phyloP scores from a whole-genome alignment of 1,140 invertebrate genomes.

The Triops longicaudatus region DNA sequence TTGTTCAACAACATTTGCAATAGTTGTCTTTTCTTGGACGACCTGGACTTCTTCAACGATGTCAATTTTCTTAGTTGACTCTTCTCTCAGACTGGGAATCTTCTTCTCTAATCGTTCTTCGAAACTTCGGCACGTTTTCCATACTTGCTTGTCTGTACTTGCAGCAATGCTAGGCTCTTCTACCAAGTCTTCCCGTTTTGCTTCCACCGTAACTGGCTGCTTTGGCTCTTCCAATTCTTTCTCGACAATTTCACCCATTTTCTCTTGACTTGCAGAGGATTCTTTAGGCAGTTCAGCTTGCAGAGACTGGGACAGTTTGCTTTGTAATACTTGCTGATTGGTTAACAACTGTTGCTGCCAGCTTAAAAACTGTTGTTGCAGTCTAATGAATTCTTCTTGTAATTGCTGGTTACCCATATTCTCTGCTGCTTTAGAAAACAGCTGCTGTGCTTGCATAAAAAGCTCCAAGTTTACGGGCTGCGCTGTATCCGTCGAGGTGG shows the following conservation, averaged over 20 bases:
- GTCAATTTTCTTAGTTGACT: background rate
- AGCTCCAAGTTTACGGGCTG: slow-evolving; percentile 1
- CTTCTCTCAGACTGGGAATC: background rate
- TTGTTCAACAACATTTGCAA: background rate
- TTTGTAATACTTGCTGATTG: slow-evolving; percentile 31
- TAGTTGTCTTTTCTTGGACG: background rate
- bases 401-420: slow-evolving; percentile 29
- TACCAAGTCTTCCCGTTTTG: slow-evolving; percentile 19
- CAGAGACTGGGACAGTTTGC: background rate
- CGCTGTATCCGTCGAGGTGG: background rate
- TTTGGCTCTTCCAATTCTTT: slow-evolving; percentile 20
- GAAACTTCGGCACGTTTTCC: background rate
- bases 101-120: background rate
- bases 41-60: background rate
- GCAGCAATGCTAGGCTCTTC: slow-evolving; percentile 9
- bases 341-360: slow-evolving; percentile 33
- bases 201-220: background rate
- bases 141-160: slow-evolving; percentile 1
- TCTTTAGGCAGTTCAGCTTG: background rate
- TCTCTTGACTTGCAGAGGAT: slow-evolving; percentile 5
- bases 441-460: slow-evolving; percentile 20
- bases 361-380: slow-evolving; percentile 34
- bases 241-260: slow-evolving; percentile 17
- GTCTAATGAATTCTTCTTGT: slow-evolving; percentile 32
- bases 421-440: slow-evolving; percentile 17